phyloP scores from a whole-genome alignment of 2,888 invertebrate species.

The Ametastegia equiseti region DNA sequence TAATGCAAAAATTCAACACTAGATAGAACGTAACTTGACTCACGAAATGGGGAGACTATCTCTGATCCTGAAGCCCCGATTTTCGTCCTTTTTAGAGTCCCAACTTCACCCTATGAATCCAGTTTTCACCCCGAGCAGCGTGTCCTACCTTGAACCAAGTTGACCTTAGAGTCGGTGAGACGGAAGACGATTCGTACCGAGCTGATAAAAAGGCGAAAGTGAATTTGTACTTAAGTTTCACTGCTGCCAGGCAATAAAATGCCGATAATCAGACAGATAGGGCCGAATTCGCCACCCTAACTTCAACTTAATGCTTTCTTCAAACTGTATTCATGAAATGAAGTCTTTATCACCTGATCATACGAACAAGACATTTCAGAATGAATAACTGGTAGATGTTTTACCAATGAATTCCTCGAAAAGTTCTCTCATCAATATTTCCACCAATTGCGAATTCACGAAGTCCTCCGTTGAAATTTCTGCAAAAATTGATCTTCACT shows the following conservation, averaged over 20 bases:
- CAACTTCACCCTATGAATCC: neutral
- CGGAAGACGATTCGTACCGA: conserved; percentile 8
- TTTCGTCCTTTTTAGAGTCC: neutral
- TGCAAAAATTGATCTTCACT: no score
- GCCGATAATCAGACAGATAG: conserved; percentile 28
- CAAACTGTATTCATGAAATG: no score
- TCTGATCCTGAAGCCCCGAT: neutral
- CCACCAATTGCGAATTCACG: no score
- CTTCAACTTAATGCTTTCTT: no score
- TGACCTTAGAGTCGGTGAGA: conserved; percentile 3
- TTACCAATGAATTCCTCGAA: no score
- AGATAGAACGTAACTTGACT: no score
- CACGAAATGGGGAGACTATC: neutral
- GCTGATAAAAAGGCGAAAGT: conserved; percentile 36
- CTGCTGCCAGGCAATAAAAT: conserved; percentile 1
- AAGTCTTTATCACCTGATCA: no score
- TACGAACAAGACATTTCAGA: no score
- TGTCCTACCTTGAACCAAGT: conserved; percentile 3
- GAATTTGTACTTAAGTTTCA: conserved; percentile 26
- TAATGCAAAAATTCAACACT: neutral
- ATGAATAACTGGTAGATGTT: no score
- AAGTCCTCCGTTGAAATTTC: no score
- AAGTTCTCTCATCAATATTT: no score
- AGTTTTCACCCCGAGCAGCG: neutral
- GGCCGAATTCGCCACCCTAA: no score